These are phyloP conservation scores for Sebastes flavidus DNA, from an alignment of 2,797 vertebrate genomes.

Conservation along the genomic window DNA sequence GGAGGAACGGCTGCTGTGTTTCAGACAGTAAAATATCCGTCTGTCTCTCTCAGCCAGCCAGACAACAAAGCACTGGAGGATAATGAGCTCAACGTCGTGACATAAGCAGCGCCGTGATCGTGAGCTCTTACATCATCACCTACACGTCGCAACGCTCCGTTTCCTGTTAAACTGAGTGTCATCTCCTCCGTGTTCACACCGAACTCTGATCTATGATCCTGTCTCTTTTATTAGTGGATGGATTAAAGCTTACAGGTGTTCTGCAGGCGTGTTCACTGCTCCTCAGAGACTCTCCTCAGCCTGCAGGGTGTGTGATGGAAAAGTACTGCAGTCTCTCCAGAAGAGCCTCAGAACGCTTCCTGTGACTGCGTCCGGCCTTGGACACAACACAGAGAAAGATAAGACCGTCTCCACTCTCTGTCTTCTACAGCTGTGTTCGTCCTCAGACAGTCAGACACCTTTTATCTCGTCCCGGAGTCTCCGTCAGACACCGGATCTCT, in stretches of 20 bases:
- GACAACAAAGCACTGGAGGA: conserved; percentile 55
- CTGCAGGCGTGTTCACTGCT: conserved; percentile 22
- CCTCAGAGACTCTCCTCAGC: conserved; percentile 22
- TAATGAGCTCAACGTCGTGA: not conserved
- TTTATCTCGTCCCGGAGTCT: conserved; percentile 61
- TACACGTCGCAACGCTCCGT: not conserved
- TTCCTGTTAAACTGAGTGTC: too few relatives aligned
- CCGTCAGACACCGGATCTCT: conserved; percentile 31
- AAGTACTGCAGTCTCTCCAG: conserved; percentile 56
- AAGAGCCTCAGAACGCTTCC: conserved; percentile 20
- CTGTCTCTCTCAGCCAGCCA: conserved; percentile 16
- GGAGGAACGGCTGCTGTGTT: not conserved
- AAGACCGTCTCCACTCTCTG: conserved; percentile 50
- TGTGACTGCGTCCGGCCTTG: conserved; percentile 49
- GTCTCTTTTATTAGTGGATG: too few relatives aligned
- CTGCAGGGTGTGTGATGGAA: conserved; percentile 62
- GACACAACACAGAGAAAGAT: conserved; percentile 60
- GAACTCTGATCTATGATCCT: too few relatives aligned
- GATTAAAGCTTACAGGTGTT: not conserved
- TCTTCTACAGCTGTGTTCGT: conserved; percentile 46
- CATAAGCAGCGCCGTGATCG: too few relatives aligned
- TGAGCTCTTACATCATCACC: conserved; percentile 47
- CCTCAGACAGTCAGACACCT: conserved; percentile 46
- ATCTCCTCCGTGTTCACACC: too few relatives aligned
- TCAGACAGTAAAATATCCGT: conserved; percentile 2